These are phyloP conservation scores for Cynopterus brachyotis DNA, from an alignment of 2,113 vertebrate species.

Conservation along the genomic window DNA sequence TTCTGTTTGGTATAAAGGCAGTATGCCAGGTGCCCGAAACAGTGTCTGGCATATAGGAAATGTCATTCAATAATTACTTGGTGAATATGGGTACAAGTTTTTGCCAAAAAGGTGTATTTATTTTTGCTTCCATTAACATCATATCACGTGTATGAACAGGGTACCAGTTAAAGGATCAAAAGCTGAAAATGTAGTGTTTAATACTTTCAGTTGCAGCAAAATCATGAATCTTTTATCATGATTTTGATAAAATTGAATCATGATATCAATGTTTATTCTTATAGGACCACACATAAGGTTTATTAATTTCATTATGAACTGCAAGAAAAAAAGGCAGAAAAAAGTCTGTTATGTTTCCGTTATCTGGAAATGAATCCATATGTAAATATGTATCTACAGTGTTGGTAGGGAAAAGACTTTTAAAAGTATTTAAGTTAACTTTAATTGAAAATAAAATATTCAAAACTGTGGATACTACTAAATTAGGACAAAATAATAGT, in stretches of 20 bases:
- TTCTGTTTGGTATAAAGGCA: background rate
- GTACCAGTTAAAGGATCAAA: background rate
- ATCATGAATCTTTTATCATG: background rate
- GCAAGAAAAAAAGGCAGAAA: background rate
- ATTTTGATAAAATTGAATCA: too few relatives aligned
- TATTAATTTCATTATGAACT: conserved; percentile 2
- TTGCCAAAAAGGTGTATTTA: background rate
- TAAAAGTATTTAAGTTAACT: background rate
- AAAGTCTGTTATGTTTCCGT: background rate
- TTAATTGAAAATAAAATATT: background rate
- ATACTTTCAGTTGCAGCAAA: background rate
- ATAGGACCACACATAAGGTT: background rate
- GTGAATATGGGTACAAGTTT: background rate
- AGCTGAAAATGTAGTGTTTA: background rate
- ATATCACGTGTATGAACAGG: background rate
- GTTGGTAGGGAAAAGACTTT: background rate
- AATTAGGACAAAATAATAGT: background rate
- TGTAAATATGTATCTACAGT: background rate
- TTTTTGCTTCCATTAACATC: conserved; percentile 25
- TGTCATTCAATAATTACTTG: background rate
- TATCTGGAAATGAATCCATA: background rate
- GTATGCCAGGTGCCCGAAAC: background rate
- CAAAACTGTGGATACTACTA: background rate
- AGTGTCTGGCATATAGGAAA: background rate
- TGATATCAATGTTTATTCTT: background rate